Conservation (phyloP, 2,797 vertebrate species). For the Gymnoscopelus braueri region DNA sequence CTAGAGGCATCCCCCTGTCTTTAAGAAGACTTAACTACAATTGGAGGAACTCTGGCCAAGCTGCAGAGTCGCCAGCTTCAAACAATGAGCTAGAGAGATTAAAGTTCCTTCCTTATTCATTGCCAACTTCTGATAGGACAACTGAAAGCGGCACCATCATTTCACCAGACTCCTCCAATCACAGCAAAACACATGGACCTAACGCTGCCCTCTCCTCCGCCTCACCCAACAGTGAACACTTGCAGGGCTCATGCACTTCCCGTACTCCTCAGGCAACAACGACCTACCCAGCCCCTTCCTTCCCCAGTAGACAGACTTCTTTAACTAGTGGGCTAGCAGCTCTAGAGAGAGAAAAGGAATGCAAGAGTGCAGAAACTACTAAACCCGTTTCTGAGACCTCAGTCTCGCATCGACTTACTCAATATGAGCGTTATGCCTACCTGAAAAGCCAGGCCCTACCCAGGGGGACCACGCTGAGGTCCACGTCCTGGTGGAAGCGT, state of each 20-base stretch:
- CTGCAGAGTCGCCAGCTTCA: conserved; percentile 41
- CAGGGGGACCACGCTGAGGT: conserved; percentile 56
- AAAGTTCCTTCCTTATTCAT: conserved; percentile 45
- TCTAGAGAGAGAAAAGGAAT: conserved; percentile 31
- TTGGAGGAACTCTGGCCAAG: conserved; percentile 47
- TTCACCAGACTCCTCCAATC: conserved; percentile 32
- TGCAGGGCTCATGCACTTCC: conserved; percentile 14
- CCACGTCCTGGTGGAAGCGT: conserved; percentile 68
- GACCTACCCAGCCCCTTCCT: conserved; percentile 23
- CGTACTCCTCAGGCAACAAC: conserved; percentile 31
- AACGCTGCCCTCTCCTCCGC: conserved; percentile 42
- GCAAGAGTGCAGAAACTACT: conserved; percentile 21
- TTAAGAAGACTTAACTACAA: conserved; percentile 67
- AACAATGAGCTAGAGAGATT: conserved; percentile 44
- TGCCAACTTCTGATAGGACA: conserved; percentile 36
- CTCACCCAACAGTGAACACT: conserved; percentile 33
- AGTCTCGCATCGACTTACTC: conserved; percentile 28
- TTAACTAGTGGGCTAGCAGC: conserved; percentile 20
- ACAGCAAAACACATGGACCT: conserved; percentile 37
- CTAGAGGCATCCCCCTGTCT: conserved; percentile 79
- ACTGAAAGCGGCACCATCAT: conserved; percentile 20
- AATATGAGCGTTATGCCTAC: conserved; percentile 37
- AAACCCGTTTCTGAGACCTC: conserved; percentile 26
- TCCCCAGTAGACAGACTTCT: conserved; percentile 36
- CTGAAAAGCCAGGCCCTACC: conserved; percentile 44